These are phyloP conservation scores for Pseudopipra pipra DNA, from an alignment of 2,113 vertebrate species.

Conservation along the genomic window DNA sequence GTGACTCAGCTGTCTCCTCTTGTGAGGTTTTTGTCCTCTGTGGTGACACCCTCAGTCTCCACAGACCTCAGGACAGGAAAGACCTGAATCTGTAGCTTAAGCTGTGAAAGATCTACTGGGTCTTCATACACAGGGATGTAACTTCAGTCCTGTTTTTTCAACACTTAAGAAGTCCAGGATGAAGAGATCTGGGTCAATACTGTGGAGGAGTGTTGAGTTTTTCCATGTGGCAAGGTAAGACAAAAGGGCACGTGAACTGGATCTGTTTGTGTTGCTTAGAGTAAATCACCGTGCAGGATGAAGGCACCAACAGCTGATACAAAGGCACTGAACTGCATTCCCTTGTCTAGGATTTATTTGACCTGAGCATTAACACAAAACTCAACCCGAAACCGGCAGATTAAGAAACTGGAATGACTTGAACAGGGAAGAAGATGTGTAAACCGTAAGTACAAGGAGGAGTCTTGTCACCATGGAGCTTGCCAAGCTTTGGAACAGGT, in stretches of 20 bases:
- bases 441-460: neutral
- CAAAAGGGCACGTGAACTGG: neutral
- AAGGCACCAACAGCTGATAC: neutral
- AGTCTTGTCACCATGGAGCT: neutral
- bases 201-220: neutral
- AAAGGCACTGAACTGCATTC: neutral
- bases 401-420: neutral
- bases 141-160: neutral
- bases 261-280: neutral
- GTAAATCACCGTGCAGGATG: neutral
- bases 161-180: neutral
- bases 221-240: neutral
- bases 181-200: neutral
- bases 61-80: neutral
- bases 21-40: neutral
- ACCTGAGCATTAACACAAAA: neutral
- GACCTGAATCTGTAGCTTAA: neutral
- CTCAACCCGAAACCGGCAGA: neutral
- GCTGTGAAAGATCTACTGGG: neutral
- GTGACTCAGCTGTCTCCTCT: constrained; percentile 55
- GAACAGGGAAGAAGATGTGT: neutral
- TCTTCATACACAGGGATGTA: neutral
- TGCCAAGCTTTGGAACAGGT: neutral
- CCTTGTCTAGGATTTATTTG: neutral
- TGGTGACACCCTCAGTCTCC: neutral